Evolutionary conservation across 2,113 vertebrate genomes (phyloP), one percentile per base, ranked within the genome.

Genomic region (Egretta garzetta): DNA sequence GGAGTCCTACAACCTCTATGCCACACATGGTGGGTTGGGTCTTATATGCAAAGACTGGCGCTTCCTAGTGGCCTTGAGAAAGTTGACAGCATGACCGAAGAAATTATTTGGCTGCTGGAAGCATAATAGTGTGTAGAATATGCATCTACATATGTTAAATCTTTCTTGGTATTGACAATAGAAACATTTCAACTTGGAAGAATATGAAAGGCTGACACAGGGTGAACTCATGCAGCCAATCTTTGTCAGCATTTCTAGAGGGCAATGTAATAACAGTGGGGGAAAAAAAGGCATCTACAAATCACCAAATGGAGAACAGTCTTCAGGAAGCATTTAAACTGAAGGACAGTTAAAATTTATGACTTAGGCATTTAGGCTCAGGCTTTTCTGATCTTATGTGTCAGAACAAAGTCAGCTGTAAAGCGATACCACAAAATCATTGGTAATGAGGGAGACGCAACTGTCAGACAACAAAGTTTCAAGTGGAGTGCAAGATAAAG

Each of bases 221-320:
- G 91, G 94, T 93, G 88, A 97, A 93, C 80, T 90, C 30, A 1
- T 3, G 41, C 56, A 95, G 80, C 73, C 80, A 62, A 53, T 89
- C 86, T 67, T 92, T 84, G 97, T 96, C 95, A 97, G 96, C 95
- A 89, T 71, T 97, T 96, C 94, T 94, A 91, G 94, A 97, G 95
- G 94, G 49, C 83, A 97, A 84, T 60, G 59, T 77, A 94, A 93
- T 39, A 92, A 67, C 55, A 60, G 47, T 27, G 27, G 62, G 50
- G 3, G 20, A 83, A 84, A 88, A 91, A 75, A 0, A 0, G 1
- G 55, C 72, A 75, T 86, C 88, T 94, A 86, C 82, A 94, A 94
- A 91, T 91, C 87, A 90, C 60, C 19, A 37, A 93, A 87, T 60
- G 49, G 56, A 89, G 60, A 89, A 64, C 35, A 94, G 56, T 96